Base-by-base conservation (phyloP, 2,797 vertebrate species). In the Glyptemys insculpta region DNA sequence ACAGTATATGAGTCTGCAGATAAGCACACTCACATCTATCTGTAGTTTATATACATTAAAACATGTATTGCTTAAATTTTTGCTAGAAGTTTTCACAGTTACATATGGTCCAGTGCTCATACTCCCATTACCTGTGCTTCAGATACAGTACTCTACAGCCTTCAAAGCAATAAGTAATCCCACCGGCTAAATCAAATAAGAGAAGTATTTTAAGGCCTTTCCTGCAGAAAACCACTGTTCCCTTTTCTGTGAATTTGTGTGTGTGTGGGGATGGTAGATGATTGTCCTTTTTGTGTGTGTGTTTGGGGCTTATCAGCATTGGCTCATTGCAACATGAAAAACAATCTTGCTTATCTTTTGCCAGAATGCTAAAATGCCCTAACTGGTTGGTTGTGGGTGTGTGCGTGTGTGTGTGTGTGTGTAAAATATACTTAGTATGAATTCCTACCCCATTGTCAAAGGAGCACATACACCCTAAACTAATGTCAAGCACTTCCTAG, bases 1-100 rank as follows among this genome's bases (percentile, higher is more conserved):
- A 52, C 21, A 88, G 54, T 90, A 41, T 57, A 85, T 10, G 47
- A 62, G 80, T 88, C 84, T 79, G 29, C 89, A 86, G 50, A 76
- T 47, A 59, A 6, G 0, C 81, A n/a, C 27, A 83, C 7, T 47
- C 54, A 74, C 49, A n/a, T 88, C 31, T 16, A 29, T 47, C 41
- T 4, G 12, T 76, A 91, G 88, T 82, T 93, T 72, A 50, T 44
- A 59, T 12, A 81, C 85, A 88, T n/a, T 83, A 54, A 87, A 95
- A 44, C 12, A 89, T 8, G n/a, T 53, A 53, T 53, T 53, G 52
- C 52, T 53, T 19, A 53, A 3, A 21, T 53, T 53, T 53, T 53
- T 53, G 5, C 1, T 41, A 84, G 10, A 95, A 83, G 3, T 74
- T 25, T 6, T 74, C 41, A 37, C n/a, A 6, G 5, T 12, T 74